A percentile compares a stretch with the other conserved stretches of the same genome.
These are phyloP conservation scores for Trematomus bernacchii DNA, from an alignment of 2,797 vertebrate species.

Conservation along the genomic window DNA sequence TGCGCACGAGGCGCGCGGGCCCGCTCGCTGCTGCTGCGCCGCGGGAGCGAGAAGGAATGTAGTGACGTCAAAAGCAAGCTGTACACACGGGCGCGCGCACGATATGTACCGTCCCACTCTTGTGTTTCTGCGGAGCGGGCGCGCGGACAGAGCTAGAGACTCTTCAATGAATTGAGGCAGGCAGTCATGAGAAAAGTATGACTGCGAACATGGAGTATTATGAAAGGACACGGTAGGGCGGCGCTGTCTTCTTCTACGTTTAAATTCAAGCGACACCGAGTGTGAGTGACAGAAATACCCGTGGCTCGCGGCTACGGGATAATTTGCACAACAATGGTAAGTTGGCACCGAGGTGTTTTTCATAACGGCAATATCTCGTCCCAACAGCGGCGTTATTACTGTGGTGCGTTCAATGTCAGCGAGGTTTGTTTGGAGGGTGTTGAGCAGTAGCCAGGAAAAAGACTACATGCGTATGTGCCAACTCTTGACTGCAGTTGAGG, in stretches of 20 bases:
- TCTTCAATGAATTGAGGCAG: not conserved
- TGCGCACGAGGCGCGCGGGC: slow-evolving; percentile 44
- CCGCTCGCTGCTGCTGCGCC: slow-evolving; percentile 32
- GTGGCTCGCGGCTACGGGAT: slow-evolving; percentile 45
- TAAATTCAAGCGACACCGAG: slow-evolving; percentile 32
- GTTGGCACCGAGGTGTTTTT: slow-evolving; percentile 36
- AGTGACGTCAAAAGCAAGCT: slow-evolving; percentile 84
- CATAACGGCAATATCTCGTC: not conserved
- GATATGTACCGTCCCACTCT: slow-evolving; percentile 6
- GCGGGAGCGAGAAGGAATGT: slow-evolving; percentile 75
- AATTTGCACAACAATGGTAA: slow-evolving; percentile 65
- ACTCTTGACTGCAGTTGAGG: slow-evolving; percentile 73
- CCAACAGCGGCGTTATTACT: not conserved
- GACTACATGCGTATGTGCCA: slow-evolving; percentile 47
- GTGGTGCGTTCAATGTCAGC: slow-evolving; percentile 23
- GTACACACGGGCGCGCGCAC: slow-evolving; percentile 32
- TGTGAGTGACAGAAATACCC: slow-evolving; percentile 14
- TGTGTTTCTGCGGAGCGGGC: slow-evolving; percentile 1
- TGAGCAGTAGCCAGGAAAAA: slow-evolving; percentile 19
- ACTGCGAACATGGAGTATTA: slow-evolving; percentile 37
- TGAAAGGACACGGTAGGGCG: slow-evolving; percentile 17
- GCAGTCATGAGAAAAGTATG: slow-evolving; percentile 46
- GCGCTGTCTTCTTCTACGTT: not conserved
- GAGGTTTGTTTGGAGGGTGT: slow-evolving; percentile 25
- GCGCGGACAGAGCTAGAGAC: slow-evolving; percentile 27